Conservation (phyloP, 2,113 vertebrate genomes). For the Sander lucioperca region DNA sequence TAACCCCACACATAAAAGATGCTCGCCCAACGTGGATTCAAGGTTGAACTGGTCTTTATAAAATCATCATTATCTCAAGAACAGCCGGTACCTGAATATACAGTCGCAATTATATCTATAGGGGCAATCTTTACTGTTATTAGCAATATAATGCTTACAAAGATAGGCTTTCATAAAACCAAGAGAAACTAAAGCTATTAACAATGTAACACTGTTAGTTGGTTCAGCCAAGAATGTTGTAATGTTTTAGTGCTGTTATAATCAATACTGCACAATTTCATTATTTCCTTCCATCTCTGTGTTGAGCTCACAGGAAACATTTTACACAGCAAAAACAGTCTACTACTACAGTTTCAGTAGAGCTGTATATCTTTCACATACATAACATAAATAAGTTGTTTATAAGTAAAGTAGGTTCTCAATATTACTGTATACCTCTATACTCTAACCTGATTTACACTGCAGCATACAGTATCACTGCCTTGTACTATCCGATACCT, state of each 20-base stretch:
- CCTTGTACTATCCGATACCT: not conserved
- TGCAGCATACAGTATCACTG: not conserved
- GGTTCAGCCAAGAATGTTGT: not conserved
- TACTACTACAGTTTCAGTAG: not conserved
- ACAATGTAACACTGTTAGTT: not conserved
- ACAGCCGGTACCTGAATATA: not conserved
- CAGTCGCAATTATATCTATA: not conserved
- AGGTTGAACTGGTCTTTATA: not conserved
- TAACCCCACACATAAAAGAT: not conserved
- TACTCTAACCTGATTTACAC: conserved; percentile 6
- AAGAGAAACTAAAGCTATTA: not conserved
- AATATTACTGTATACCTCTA: not conserved
- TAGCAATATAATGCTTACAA: not conserved
- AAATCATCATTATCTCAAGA: not conserved
- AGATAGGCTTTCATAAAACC: not conserved
- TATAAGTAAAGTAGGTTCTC: too few relatives aligned
- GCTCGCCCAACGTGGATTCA: not conserved
- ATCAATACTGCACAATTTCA: not conserved
- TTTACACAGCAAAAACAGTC: not conserved
- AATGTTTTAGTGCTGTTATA: not conserved
- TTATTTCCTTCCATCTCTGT: not conserved
- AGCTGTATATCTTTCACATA: not conserved
- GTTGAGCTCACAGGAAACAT: not conserved
- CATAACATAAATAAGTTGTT: not conserved
- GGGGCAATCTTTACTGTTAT: not conserved